phyloP scores from a whole-genome alignment of 2,797 vertebrate genomes.

The Brachyrhaphis roseni region DNA sequence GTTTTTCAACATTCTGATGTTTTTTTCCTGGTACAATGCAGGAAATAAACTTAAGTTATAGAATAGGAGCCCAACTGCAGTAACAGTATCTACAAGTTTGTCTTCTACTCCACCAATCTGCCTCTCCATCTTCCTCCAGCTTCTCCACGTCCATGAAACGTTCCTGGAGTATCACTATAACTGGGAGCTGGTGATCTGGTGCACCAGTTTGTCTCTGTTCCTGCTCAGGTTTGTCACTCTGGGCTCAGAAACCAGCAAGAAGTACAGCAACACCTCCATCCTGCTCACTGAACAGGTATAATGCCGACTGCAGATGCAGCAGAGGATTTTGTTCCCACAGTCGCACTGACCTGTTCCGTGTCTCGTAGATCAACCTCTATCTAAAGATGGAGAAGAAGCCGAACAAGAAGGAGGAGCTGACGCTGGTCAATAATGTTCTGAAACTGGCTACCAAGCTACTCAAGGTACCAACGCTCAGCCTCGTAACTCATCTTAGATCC shows the following conservation, averaged over 20 bases:
- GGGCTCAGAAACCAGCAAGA: slow-evolving; percentile 98
- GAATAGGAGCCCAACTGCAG: not conserved
- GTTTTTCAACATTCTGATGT: too few relatives aligned
- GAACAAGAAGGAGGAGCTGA: slow-evolving; percentile 98
- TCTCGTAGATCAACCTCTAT: slow-evolving; percentile 93
- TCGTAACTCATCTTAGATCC: not conserved
- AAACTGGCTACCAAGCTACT: slow-evolving; percentile 97
- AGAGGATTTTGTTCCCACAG: not conserved
- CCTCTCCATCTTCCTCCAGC: not conserved
- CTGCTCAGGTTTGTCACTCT: slow-evolving; percentile 96
- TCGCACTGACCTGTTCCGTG: not conserved
- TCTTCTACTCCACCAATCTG: not conserved
- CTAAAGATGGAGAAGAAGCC: slow-evolving; percentile 99
- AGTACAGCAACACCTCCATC: slow-evolving; percentile 99
- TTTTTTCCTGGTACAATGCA: too few relatives aligned
- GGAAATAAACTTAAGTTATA: not conserved
- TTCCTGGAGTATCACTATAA: slow-evolving; percentile 98
- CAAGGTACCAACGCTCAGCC: slow-evolving; percentile 82
- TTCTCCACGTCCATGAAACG: slow-evolving; percentile 94
- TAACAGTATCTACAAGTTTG: not conserved
- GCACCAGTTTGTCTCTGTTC: slow-evolving; percentile 93
- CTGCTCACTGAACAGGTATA: slow-evolving; percentile 97
- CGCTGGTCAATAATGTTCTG: slow-evolving; percentile 97
- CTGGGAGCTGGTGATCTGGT: slow-evolving; percentile 98
- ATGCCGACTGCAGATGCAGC: not conserved